These are phyloP conservation scores for Papilio machaon DNA, from an alignment of 1,140 invertebrate genomes.

Conservation along the genomic window DNA sequence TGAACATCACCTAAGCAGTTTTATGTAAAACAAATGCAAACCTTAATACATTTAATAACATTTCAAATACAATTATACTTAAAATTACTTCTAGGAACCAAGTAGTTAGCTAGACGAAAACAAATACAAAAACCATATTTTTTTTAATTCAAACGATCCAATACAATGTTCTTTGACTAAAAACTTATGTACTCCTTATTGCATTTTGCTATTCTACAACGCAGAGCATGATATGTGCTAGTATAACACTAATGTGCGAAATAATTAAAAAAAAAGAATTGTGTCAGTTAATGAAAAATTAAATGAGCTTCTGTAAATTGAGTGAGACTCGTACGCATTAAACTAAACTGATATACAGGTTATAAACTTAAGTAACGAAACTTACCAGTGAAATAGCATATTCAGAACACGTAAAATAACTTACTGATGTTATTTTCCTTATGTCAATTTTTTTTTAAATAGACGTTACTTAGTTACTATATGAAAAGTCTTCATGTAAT, in stretches of 20 bases:
- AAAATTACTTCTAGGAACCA: slow-evolving; percentile 31
- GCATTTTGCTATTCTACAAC: slow-evolving; percentile 3
- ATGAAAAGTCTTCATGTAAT: neutral
- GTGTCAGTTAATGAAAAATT: neutral
- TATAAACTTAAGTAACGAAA: too few relatives aligned
- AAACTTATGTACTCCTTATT: neutral
- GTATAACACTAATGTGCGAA: slow-evolving; percentile 16
- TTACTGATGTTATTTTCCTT: too few relatives aligned
- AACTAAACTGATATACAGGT: too few relatives aligned
- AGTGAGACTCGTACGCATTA: too few relatives aligned
- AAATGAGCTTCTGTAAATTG: too few relatives aligned
- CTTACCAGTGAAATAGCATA: too few relatives aligned
- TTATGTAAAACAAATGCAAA: slow-evolving; percentile 1
- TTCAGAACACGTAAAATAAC: too few relatives aligned
- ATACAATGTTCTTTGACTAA: neutral
- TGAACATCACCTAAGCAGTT: slow-evolving; percentile 8
- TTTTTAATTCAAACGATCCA: neutral
- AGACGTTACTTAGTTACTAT: neutral
- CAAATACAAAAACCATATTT: neutral
- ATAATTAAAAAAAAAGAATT: neutral
- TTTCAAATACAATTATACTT: slow-evolving; percentile 16
- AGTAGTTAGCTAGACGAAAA: neutral
- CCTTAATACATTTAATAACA: neutral
- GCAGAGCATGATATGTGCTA: slow-evolving; percentile 17
- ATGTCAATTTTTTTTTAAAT: neutral